Evolutionary conservation across 2,113 vertebrate genomes (phyloP), one percentile per base, ranked within the genome.

Genomic region (Rhinolophus sinicus): DNA sequence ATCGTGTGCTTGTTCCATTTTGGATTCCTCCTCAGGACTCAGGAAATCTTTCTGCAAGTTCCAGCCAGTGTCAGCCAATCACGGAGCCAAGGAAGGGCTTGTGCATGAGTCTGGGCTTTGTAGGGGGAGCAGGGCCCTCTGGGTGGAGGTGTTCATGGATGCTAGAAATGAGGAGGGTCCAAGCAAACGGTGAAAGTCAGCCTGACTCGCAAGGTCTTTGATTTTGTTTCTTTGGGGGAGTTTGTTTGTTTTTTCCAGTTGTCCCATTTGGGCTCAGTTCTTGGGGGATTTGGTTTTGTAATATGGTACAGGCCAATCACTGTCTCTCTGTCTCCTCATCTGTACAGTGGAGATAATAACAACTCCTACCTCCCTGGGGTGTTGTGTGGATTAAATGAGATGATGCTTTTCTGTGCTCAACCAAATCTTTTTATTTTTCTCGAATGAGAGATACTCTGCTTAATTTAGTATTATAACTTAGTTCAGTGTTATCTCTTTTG

Each of bases 41-140:
- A 58, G 67, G 30, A 90, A 40, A 44, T 81, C 67, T 80, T 90
- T 35, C 14, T 33, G 47, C 30, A 95, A n/a, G 52, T 86, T 92
- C 38, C 76, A 82, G 33, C 28, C 18, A 28, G 14, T 35, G 54
- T 72, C 50, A 81, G 44, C 38, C 30, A 21, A 64, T 72, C 47
- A n/a, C 12, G 33, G 75, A 92, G 30, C 60, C n/a, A 64, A 38
- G 13, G 44, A 52, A 92, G 1, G 94, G n/a, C 26, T 60, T 33
- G 5, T 38, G 22, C 9, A 3, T 56, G 52, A 6, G 33, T 80
- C 50, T 9, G 9, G 13, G 35, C 30, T 69, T 73, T 93, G 18
- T 58, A 56, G 15, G 15, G 6, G 13, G 67, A 69, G 13, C 24
- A 40, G 21, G 14, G 21, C 30, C 24, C 4, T 64, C 64, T 73